phyloP scores from a whole-genome alignment of 2,797 vertebrate genomes.

The Pseudotriccus pelzelni region DNA sequence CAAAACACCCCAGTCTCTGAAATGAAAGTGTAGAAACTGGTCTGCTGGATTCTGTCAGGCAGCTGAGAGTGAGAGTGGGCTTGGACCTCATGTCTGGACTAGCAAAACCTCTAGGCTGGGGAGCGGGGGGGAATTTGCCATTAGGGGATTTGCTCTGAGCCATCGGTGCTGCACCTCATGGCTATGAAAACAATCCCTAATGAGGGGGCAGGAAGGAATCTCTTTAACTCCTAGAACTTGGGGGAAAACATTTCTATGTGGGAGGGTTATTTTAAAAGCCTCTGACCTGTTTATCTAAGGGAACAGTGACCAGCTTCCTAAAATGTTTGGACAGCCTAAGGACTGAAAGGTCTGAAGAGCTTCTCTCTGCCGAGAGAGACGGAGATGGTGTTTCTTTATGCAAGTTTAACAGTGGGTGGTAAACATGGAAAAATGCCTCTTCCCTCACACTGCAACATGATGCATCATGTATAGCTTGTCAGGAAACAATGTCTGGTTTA shows the following conservation, averaged over 20 bases:
- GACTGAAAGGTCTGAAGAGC: not conserved
- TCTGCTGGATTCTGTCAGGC: not conserved
- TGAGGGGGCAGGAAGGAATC: not conserved
- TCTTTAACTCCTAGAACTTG: not conserved
- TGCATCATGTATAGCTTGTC: not conserved
- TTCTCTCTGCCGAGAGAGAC: not conserved
- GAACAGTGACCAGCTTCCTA: not conserved
- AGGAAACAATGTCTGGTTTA: slow-evolving; percentile 13
- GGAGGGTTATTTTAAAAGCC: not conserved
- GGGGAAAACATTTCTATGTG: not conserved
- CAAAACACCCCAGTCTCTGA: not conserved
- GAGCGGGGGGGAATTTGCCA: not conserved
- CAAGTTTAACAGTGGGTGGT: slow-evolving; percentile 1
- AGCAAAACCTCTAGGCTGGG: not conserved
- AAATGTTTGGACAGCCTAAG: not conserved
- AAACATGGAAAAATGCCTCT: slow-evolving; percentile 17
- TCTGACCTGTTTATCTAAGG: not conserved
- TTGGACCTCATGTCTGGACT: not conserved
- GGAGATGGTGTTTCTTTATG: not conserved
- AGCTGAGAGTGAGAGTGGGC: not conserved
- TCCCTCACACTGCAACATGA: not conserved
- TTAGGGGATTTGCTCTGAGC: not conserved
- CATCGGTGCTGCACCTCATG: not conserved
- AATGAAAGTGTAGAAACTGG: not conserved
- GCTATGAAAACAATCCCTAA: not conserved